These are phyloP conservation scores for Ochropacha duplaris DNA, from an alignment of 2,888 invertebrate species.

Conservation along the genomic window DNA sequence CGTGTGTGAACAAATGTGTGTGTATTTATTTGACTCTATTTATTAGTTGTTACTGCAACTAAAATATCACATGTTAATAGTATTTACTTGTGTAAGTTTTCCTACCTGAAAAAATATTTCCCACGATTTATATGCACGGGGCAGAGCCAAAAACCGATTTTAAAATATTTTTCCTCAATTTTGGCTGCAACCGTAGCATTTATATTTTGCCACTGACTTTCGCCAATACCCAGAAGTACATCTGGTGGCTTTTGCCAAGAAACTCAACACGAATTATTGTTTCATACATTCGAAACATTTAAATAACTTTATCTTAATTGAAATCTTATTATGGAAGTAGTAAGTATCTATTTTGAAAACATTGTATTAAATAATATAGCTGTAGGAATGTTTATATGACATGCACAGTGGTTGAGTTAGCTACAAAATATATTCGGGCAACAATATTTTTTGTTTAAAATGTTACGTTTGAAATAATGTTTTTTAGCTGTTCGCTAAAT, in stretches of 20 bases:
- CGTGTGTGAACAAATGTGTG: too few species aligned
- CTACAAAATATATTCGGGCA: too few species aligned
- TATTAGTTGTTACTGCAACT: not conserved
- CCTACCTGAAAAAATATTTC: not conserved
- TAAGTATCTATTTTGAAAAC: conserved; percentile 20
- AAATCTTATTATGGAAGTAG: conserved; percentile 48
- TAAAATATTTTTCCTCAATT: conserved; percentile 46
- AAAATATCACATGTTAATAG: not conserved
- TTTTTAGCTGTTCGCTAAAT: too few species aligned
- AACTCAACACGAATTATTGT: conserved; percentile 55
- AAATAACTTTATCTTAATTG: conserved; percentile 65
- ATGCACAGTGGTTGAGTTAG: not conserved
- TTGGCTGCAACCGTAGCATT: conserved; percentile 29
- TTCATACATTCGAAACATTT: conserved; percentile 60
- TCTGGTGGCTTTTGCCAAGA: conserved; percentile 54
- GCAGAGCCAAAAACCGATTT: not conserved
- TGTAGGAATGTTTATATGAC: conserved; percentile 16
- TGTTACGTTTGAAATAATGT: too few species aligned
- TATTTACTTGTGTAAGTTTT: not conserved
- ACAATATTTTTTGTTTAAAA: too few species aligned
- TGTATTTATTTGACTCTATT: not conserved
- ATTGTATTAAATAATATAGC: conserved; percentile 21
- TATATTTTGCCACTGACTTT: conserved; percentile 2
- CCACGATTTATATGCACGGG: not conserved
- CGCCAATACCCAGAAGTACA: conserved; percentile 3